These are phyloP conservation scores for Cosmorhoe ocellata DNA, from an alignment of 2,888 invertebrate genomes.

Conservation along the genomic window DNA sequence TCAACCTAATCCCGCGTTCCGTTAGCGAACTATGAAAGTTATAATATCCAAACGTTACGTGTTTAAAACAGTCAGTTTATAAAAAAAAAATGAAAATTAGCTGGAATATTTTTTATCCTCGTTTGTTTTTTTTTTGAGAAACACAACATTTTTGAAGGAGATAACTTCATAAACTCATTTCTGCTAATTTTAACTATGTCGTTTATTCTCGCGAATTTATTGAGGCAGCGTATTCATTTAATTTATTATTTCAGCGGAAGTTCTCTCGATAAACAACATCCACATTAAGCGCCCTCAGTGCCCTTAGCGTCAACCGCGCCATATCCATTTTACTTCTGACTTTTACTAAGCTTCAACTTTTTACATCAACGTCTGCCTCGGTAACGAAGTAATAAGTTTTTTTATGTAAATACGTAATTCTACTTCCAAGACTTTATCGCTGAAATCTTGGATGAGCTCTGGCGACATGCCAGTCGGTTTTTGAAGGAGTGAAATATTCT, in stretches of 20 bases:
- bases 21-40: no score
- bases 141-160: no score
- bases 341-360: constrained; percentile 31
- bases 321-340: constrained; percentile 31
- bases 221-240: not conserved
- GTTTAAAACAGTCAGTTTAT: no score
- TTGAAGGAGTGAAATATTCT: constrained; percentile 50
- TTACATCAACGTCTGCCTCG: constrained; percentile 34
- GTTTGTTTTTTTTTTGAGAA: no score
- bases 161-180: no score
- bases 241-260: constrained; percentile 11
- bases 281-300: not conserved
- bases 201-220: not conserved
- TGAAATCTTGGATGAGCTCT: constrained; percentile 48
- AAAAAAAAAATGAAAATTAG: no score
- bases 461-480: constrained; percentile 52
- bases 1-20: no score
- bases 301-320: constrained; percentile 11
- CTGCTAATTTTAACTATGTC: no score
- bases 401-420: constrained; percentile 50
- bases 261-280: constrained; percentile 14
- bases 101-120: no score
- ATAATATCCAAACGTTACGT: no score
- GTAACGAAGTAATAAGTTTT: constrained; percentile 42
- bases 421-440: constrained; percentile 46